Evolutionary conservation across 2,888 invertebrate species (phyloP).

Genomic region (Eupithecia inturbata): DNA sequence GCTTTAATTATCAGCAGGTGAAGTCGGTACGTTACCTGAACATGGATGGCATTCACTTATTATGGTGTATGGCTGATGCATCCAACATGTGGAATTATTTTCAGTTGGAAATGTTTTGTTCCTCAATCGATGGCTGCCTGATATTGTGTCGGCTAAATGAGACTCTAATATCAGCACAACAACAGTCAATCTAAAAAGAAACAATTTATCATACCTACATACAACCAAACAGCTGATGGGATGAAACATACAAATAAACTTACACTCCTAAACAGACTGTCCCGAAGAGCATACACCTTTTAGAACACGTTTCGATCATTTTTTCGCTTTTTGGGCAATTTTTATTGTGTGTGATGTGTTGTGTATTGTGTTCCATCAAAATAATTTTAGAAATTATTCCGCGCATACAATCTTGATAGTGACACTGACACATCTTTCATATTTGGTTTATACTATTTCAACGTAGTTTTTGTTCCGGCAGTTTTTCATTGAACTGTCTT

Average conservation of each 20-base stretch:
- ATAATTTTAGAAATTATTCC: no score
- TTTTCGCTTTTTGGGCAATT: conserved; percentile 5
- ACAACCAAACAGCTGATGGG: background rate
- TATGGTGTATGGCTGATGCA: conserved; percentile 88
- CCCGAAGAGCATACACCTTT: conserved; percentile 92
- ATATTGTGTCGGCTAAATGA: conserved; percentile 79
- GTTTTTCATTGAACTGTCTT: no score
- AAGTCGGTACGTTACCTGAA: conserved; percentile 80
- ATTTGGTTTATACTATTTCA: background rate
- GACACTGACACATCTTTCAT: no score
- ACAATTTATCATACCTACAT: background rate
- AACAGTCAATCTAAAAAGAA: conserved; percentile 88
- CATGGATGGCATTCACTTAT: conserved; percentile 93
- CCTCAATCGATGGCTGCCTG: conserved; percentile 84
- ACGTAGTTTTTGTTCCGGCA: background rate
- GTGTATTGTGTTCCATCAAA: no score
- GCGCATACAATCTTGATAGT: no score
- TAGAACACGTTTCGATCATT: conserved; percentile 94
- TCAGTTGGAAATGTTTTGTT: conserved; percentile 88
- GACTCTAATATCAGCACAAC: conserved; percentile 93
- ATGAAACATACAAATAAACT: conserved; percentile 62
- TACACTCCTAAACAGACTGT: conserved; percentile 90
- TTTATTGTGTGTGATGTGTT: background rate
- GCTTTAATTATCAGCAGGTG: background rate
- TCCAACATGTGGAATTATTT: conserved; percentile 91